phyloP scores from a whole-genome alignment of 1,140 invertebrate species.

The Heliothis virescens region DNA sequence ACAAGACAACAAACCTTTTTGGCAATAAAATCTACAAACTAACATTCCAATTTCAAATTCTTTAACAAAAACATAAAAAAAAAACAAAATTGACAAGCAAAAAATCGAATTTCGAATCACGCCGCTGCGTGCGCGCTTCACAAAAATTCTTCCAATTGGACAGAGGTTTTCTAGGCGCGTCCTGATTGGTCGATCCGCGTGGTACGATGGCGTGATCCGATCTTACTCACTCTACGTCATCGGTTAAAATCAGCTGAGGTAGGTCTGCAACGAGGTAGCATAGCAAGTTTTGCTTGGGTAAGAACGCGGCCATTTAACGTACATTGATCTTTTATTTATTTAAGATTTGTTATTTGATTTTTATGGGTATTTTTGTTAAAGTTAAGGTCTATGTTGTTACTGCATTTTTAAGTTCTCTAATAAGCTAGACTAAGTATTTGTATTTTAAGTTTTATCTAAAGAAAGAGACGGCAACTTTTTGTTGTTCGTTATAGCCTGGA shows the following conservation, averaged over 20 bases:
- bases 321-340: slow-evolving; percentile 2
- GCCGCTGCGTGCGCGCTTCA: not conserved
- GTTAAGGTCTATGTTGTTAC: too few relatives aligned
- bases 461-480: too few relatives aligned
- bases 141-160: not conserved
- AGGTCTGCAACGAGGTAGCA: not conserved
- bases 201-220: slow-evolving; percentile 25
- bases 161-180: not conserved
- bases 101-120: slow-evolving; percentile 1
- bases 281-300: not conserved
- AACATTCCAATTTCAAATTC: not conserved
- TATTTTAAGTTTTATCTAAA: too few relatives aligned
- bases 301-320: not conserved
- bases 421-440: too few relatives aligned
- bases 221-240: not conserved
- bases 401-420: too few relatives aligned
- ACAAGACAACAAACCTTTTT: too few relatives aligned
- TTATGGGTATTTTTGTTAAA: too few relatives aligned
- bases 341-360: too few relatives aligned
- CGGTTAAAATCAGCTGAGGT: slow-evolving; percentile 19
- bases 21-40: too few relatives aligned
- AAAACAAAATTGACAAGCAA: not conserved
- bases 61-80: not conserved
- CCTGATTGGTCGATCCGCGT: slow-evolving; percentile 54
- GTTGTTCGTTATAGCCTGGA: too few relatives aligned